Conservation (phyloP, 2,888 invertebrate species). For the Lampropteryx suffumata region DNA sequence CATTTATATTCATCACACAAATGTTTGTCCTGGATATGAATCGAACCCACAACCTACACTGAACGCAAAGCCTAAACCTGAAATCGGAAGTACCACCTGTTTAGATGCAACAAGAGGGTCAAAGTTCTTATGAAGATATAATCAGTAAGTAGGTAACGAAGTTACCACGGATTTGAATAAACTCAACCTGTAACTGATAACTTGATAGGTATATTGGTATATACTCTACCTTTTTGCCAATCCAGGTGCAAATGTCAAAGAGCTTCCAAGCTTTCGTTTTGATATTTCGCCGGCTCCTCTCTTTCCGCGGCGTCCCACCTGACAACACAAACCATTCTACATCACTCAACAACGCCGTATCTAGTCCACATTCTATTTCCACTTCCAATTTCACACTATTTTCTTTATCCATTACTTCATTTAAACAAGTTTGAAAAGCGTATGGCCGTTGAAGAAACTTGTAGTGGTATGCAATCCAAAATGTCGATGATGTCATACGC, state of each 20-base stretch:
- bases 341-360: slow-evolving; percentile 55
- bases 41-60: no score
- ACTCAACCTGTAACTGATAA: no score
- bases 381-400: slow-evolving; percentile 58
- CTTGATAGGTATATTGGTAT: no score
- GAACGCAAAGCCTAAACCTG: no score
- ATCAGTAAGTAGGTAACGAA: no score
- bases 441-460: slow-evolving; percentile 30
- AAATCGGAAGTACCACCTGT: no score
- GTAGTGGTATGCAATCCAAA: slow-evolving; percentile 23
- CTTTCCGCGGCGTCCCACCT: slow-evolving; percentile 67
- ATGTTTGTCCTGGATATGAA: no score
- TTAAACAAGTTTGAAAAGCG: background rate
- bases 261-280: slow-evolving; percentile 63
- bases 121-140: no score
- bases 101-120: no score
- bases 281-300: slow-evolving; percentile 53
- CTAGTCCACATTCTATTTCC: slow-evolving; percentile 63
- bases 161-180: no score
- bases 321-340: slow-evolving; percentile 70
- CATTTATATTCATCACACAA: no score
- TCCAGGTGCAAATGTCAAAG: slow-evolving; percentile 71
- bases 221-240: slow-evolving; percentile 67
- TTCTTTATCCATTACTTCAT: slow-evolving; percentile 31
- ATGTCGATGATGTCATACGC: slow-evolving; percentile 52